phyloP scores from a whole-genome alignment of 2,888 invertebrate genomes.

The Flabesymbios commensalis region DNA sequence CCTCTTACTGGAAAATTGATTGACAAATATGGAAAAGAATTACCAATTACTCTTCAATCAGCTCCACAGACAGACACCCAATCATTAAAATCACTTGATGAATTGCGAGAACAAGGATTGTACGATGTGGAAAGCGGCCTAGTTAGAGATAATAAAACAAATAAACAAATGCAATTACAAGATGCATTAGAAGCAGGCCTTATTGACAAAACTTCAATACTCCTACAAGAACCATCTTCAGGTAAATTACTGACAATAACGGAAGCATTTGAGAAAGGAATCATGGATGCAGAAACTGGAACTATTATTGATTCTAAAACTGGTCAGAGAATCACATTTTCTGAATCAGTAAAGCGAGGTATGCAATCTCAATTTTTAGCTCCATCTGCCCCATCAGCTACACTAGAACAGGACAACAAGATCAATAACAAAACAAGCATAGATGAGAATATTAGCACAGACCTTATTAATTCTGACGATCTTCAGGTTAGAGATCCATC shows the following conservation, averaged over 20 bases:
- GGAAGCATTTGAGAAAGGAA: slow-evolving; percentile 61
- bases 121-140: slow-evolving; percentile 73
- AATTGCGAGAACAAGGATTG: slow-evolving; percentile 57
- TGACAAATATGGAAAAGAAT: too few species aligned
- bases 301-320: slow-evolving; percentile 27
- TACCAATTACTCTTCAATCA: too few species aligned
- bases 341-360: slow-evolving; percentile 31
- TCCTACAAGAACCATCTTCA: slow-evolving; percentile 46
- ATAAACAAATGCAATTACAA: slow-evolving; percentile 62
- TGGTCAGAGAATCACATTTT: slow-evolving; percentile 34
- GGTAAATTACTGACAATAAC: slow-evolving; percentile 34
- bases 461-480: neutral
- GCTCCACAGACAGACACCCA: too few species aligned
- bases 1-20: slow-evolving; percentile 62
- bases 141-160: slow-evolving; percentile 65
- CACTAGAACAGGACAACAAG: neutral
- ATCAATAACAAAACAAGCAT: neutral
- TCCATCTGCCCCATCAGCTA: slow-evolving; percentile 10
- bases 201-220: slow-evolving; percentile 50
- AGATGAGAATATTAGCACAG: neutral
- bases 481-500: slow-evolving; percentile 42
- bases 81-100: too few species aligned
- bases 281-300: slow-evolving; percentile 67
- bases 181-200: slow-evolving; percentile 70
- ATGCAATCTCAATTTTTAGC: too few species aligned